Evolutionary conservation across 2,113 vertebrate species (phyloP), one percentile per base, ranked within the genome.

Genomic region (Nesoenas mayeri): DNA sequence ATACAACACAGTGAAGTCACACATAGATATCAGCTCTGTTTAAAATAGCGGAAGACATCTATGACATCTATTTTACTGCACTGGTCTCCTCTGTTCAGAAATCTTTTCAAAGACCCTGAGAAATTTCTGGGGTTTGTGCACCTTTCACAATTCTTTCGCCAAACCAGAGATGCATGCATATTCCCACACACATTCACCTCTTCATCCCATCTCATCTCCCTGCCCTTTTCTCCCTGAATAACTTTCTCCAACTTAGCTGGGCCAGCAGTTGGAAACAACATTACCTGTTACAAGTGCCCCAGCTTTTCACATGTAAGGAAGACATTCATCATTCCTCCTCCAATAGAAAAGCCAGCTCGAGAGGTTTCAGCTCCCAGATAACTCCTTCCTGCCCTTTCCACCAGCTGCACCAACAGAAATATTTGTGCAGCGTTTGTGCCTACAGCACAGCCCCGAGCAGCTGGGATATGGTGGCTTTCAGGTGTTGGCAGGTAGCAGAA

Each of bases 111-210:
- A 85, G 48, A 5, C 19, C 29, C 32, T 26, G 4, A 31, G 31
- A 83, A 77, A 77, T 66, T 69, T 57, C 36, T 73, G 50, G 28
- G 31, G 21, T 36, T 88, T 34, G 15, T 4, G 5, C 2, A 53
- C 8, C 11, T 12, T 32, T 64, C 42, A 29, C 10, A 5, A 21
- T 15, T 71, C 66, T 88, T 32, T 58, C 62, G 24, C 28, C 51
- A 62, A 29, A 64, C 25, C 31, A 83, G 48, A 36, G 11, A 53
- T 6, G 2, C 20, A 31, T 4, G 2, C 0, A 0, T 34, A 11
- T 64, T 72, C 38, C 31, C 26, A 48, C 22, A 31, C 11, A 28
- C 2, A 4, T 36, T 42, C 5, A 21, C 10, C 5, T 67, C 34
- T 64, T 47, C 21, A 4, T 8, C 84, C 9, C 16, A 83, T 3